Base-by-base conservation (phyloP, 2,113 vertebrate species). In the Grammomys dolichurus region DNA sequence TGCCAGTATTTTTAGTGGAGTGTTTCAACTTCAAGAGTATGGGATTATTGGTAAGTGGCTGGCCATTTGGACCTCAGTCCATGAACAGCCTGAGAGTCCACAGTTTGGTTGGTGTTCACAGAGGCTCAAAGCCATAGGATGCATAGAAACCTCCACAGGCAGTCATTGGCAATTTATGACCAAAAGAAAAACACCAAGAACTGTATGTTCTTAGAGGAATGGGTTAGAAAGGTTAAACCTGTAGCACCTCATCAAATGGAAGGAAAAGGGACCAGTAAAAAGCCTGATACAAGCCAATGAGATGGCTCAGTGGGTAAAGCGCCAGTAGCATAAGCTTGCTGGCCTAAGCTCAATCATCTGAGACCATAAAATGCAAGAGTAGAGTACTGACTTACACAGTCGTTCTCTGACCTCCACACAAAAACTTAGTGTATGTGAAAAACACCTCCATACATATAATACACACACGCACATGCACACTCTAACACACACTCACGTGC, bases 1-100 rank as follows among this genome's bases (percentile, higher is more conserved):
- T 70, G 46, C n/a, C 75, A 75, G 3, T 12, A 28, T 80, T 65
- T 69, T 40, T 26, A 43, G 81, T 6, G 7, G 1, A 72, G 19
- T 31, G 33, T 19, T 31, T 12, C 3, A 13, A 51, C 19, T 31
- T 9, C 4, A 13, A 51, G 84, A 72, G 6, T 48, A 7, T 2
- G 5, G 24, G 20, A 2, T 8, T 46, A 16, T 1, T 1, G 10
- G 20, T 28, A 5, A 7, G 26, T 11, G 2, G 20, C 63, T 70
- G 40, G 28, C 33, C 56, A 16, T 72, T 17, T 36, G 17, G 43
- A 76, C 78, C 48, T 70, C 51, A 90, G 56, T 28, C 19, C 33
- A 43, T 65, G 51, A 90, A 14, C n/a, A 48, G 0, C 54, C 70
- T 12, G 46, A 86, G 43, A 89, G 51, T 36, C 0, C 3, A 67